Evolutionary conservation across 2,797 vertebrate species (phyloP).

Genomic region (Pangasius djambal): DNA sequence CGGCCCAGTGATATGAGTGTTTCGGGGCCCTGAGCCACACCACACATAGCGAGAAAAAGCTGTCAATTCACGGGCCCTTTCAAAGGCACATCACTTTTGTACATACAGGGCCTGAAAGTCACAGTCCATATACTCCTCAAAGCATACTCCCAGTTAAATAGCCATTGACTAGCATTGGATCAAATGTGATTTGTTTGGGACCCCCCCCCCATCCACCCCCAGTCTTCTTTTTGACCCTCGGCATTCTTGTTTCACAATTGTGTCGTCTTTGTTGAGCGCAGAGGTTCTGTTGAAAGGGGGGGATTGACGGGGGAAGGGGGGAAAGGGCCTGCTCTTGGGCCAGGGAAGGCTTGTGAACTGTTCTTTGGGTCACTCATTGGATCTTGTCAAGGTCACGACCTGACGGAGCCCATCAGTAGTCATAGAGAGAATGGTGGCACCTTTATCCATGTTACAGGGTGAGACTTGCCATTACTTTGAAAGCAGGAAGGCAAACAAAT

Average conservation of each 20-base stretch:
- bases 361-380: conserved; percentile 64
- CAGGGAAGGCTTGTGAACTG: conserved; percentile 75
- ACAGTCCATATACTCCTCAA: conserved; percentile 76
- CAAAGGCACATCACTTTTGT: conserved; percentile 77
- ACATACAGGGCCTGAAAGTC: conserved; percentile 75
- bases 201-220: conserved; percentile 52
- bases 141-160: conserved; percentile 75
- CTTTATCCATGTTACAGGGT: conserved; percentile 78
- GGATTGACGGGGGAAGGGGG: conserved; percentile 42
- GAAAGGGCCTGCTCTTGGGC: conserved; percentile 59
- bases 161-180: conserved; percentile 74
- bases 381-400: conserved; percentile 80
- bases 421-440: conserved; percentile 71
- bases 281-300: conserved; percentile 60
- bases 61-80: conserved; percentile 77
- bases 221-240: conserved; percentile 52
- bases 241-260: conserved; percentile 75
- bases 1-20: conserved; percentile 80
- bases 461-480: conserved; percentile 73
- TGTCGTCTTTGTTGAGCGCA: conserved; percentile 70
- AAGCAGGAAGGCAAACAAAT: conserved; percentile 81
- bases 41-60: conserved; percentile 76
- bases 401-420: conserved; percentile 73
- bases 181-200: conserved; percentile 71
- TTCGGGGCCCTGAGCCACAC: conserved; percentile 65